These are phyloP conservation scores for Marcusenius ussheri DNA, from an alignment of 2,113 vertebrate species.

Conservation along the genomic window DNA sequence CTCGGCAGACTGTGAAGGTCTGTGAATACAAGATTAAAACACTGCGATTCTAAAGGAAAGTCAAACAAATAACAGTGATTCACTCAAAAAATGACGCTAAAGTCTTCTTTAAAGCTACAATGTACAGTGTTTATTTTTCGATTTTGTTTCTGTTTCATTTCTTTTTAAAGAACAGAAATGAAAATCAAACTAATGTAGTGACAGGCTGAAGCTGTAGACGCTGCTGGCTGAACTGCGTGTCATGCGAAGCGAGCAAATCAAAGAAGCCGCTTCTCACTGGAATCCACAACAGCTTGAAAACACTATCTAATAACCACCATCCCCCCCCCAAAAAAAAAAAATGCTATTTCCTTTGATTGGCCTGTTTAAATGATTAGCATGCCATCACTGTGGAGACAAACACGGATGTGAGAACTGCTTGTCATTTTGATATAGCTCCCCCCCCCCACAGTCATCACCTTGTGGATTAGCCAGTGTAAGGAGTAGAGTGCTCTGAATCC, in stretches of 20 bases:
- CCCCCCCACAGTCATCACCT: constrained; percentile 8
- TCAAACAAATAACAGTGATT: constrained; percentile 33
- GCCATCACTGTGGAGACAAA: constrained; percentile 53
- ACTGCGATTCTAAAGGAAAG: constrained; percentile 33
- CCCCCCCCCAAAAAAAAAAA: constrained; percentile 55
- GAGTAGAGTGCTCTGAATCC: not conserved
- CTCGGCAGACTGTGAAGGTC: constrained; percentile 6
- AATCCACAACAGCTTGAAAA: constrained; percentile 58
- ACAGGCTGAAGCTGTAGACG: constrained; percentile 49
- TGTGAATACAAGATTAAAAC: constrained; percentile 24
- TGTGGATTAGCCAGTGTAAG: constrained; percentile 48
- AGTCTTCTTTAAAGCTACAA: constrained; percentile 27
- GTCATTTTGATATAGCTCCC: constrained; percentile 38
- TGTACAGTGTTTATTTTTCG: constrained; percentile 18
- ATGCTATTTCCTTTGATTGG: constrained; percentile 66
- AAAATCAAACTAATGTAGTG: constrained; percentile 26
- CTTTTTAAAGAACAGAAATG: constrained; percentile 21
- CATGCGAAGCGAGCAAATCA: constrained; percentile 53
- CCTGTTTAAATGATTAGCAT: constrained; percentile 71
- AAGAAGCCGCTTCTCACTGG: constrained; percentile 63
- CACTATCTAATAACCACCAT: constrained; percentile 62
- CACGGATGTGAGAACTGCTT: constrained; percentile 30
- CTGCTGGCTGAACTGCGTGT: constrained; percentile 49
- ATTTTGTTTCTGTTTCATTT: constrained; percentile 30
- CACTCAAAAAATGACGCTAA: constrained; percentile 25